phyloP scores from a whole-genome alignment of 2,113 vertebrate species.

The Microcebus griseorufus region DNA sequence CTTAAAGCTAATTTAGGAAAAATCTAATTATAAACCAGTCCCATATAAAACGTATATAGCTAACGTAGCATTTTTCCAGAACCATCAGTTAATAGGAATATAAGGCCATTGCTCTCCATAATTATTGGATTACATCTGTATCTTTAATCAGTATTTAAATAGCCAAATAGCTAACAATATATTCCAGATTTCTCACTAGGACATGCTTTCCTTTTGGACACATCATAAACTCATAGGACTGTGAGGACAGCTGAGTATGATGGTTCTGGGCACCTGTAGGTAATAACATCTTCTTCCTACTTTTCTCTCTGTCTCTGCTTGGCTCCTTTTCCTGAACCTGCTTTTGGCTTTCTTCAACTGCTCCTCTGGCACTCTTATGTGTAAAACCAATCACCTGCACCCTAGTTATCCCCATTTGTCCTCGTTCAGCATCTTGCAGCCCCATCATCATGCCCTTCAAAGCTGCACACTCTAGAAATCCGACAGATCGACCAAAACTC shows the following conservation, averaged over 20 bases:
- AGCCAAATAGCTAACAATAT: neutral
- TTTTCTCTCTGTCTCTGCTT: constrained; percentile 84
- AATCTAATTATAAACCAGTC: neutral
- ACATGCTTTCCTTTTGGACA: constrained; percentile 46
- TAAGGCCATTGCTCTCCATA: neutral
- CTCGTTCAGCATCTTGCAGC: constrained; percentile 99
- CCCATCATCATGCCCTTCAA: constrained; percentile 94
- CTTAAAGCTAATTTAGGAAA: constrained; percentile 32
- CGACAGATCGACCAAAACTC: constrained; percentile 89
- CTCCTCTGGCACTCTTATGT: constrained; percentile 82
- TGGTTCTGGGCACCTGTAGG: constrained; percentile 81
- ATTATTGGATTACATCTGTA: neutral
- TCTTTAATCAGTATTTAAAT: constrained; percentile 12
- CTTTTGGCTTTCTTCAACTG: constrained; percentile 84
- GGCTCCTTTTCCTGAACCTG: constrained; percentile 80
- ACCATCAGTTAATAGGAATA: constrained; percentile 69
- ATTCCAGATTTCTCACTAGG: constrained; percentile 38
- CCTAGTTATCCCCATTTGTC: constrained; percentile 98
- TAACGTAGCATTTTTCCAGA: constrained; percentile 71
- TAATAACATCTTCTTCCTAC: constrained; percentile 88
- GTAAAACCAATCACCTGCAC: constrained; percentile 83
- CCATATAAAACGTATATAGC: constrained; percentile 33
- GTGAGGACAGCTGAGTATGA: constrained; percentile 71
- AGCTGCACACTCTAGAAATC: constrained; percentile 89
- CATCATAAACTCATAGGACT: neutral